Base-by-base conservation (phyloP, 2,113 vertebrate species). In the Zeus faber region DNA sequence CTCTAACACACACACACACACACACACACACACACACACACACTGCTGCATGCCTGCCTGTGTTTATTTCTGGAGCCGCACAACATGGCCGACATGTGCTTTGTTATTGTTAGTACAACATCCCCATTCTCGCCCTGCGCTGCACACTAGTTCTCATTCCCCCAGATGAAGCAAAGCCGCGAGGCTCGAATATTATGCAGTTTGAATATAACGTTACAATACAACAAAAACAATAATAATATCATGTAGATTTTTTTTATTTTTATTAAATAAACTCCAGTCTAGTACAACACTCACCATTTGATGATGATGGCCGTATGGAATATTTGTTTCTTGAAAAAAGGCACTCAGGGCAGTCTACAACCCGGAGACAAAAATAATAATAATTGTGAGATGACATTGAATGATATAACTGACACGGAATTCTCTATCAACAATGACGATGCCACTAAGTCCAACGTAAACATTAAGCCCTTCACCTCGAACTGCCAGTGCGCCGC, bases 401-500 rank as follows among this genome's bases (percentile, higher is more conserved):
- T 33, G 8, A 33, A 5, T 16, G 2, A 41, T 49, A 3, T 27
- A 29, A 7, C 16, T 43, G 16, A 7, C 25, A 2, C 14, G 9
- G 4, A 10, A 17, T 29, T 22, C 6, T 44, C 14, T 54, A 5
- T 16, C 37, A 40, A n/a, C 9, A 29, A 5, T 5, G 4, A 29
- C 9, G 27, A 29, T 29, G 4, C 9, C 4, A 5, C 4, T 29
- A 29, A 5, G 9, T 29, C 4, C 9, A 29, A 29, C 9, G 9
- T 29, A 29, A 2, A 7, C 2, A 21, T 25, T 6, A 26, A 5
- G 21, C 4, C 0, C 26, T 58, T 67, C 74, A 96, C 96, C 96
- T 98, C 96, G 73, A 96, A 98, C 86, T 97, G 94, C 95, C 96
- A 98, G 58, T 97, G 96, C 61, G 95, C 95, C 86, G 94, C 95